Conservation (phyloP, 1,140 invertebrate species). For the Drosophila biarmipes region DNA sequence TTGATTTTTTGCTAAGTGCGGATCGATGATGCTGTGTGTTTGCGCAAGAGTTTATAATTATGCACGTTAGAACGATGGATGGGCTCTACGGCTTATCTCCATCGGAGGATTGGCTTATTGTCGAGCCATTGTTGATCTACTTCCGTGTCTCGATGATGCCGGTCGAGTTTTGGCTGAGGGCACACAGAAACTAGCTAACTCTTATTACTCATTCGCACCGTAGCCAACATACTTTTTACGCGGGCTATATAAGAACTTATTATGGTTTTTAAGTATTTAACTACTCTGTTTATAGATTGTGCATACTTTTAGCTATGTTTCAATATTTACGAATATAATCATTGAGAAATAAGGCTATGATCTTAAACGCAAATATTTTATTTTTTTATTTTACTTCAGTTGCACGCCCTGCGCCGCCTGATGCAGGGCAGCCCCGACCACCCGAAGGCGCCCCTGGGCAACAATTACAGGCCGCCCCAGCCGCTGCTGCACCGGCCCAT, state of each 20-base stretch:
- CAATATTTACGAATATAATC: too few species aligned
- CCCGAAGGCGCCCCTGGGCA: conserved; percentile 95
- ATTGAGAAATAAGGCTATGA: too few species aligned
- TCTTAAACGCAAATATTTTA: background rate
- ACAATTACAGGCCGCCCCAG: conserved; percentile 96
- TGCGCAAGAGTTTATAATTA: conserved; percentile 42
- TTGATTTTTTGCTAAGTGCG: conserved; percentile 26
- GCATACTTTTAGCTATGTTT: too few species aligned
- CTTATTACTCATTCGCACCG: too few species aligned
- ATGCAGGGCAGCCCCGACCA: conserved; percentile 94
- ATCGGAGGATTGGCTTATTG: conserved; percentile 16
- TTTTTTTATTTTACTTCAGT: conserved; percentile 86
- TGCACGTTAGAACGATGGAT: conserved; percentile 28
- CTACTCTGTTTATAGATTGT: too few species aligned
- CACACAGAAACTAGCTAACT: background rate
- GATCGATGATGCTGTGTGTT: conserved; percentile 32
- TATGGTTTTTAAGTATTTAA: too few species aligned
- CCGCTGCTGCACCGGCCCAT: conserved; percentile 95
- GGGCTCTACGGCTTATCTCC: conserved; percentile 22
- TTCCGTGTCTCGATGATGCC: conserved; percentile 32
- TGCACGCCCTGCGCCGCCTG: conserved; percentile 91
- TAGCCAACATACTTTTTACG: too few species aligned
- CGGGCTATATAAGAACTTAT: too few species aligned
- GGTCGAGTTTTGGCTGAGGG: too few species aligned
- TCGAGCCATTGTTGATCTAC: conserved; percentile 32